Conservation (phyloP, 2,113 vertebrate genomes). For the Nanger granti region DNA sequence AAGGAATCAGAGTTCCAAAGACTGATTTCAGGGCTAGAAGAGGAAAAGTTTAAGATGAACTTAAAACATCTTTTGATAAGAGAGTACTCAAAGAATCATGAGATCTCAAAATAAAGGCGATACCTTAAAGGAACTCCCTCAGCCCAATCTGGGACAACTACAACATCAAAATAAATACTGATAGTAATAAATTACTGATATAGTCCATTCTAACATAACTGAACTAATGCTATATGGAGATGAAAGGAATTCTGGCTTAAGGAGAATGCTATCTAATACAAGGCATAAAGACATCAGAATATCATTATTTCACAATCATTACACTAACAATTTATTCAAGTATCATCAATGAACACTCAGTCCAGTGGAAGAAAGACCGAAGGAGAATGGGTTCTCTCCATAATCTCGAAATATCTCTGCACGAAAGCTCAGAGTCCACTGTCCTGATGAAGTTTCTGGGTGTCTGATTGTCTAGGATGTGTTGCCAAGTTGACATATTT, state of each 20-base stretch:
- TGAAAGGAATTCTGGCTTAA: not conserved
- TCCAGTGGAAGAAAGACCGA: not conserved
- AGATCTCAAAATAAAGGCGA: not conserved
- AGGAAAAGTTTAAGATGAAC: not conserved
- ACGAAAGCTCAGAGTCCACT: not conserved
- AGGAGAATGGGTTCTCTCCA: not conserved
- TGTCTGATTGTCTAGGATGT: not conserved
- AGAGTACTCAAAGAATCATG: not conserved
- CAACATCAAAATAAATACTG: not conserved
- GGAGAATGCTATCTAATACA: not conserved
- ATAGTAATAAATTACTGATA: not conserved
- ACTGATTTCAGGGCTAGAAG: not conserved
- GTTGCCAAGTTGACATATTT: not conserved
- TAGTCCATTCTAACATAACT: not conserved
- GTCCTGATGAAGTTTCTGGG: not conserved
- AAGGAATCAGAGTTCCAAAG: not conserved
- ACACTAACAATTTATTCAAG: not conserved
- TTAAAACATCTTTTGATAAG: not conserved
- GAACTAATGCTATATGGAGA: not conserved
- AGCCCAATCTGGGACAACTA: not conserved
- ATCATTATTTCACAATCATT: not conserved
- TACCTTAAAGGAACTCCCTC: not conserved
- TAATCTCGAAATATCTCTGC: not conserved
- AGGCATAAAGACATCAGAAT: not conserved
- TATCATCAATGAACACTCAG: not conserved